Conservation (phyloP, 2,888 invertebrate genomes). For the Meiosimyza decipiens region DNA sequence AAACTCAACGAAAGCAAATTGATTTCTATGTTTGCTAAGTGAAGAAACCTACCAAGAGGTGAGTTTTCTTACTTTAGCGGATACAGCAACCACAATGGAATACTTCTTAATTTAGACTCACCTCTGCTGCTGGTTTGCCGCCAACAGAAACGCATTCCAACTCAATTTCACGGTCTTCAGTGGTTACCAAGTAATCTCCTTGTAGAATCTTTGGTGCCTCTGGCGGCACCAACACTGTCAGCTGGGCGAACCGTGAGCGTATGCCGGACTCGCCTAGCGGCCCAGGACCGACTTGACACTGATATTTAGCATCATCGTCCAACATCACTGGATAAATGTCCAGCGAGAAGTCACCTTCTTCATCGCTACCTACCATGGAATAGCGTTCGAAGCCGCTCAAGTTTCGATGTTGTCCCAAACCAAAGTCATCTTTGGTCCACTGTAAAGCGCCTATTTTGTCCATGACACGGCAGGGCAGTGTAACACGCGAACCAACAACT, state of each 20-base stretch:
- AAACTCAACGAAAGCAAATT: too few relatives aligned
- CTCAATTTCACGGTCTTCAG: constrained; percentile 89
- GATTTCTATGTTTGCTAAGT: too few relatives aligned
- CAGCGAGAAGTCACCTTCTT: constrained; percentile 91
- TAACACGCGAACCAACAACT: constrained; percentile 86
- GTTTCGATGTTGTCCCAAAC: constrained; percentile 89
- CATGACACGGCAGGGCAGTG: constrained; percentile 89
- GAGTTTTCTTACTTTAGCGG: too few relatives aligned
- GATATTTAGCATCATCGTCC: constrained; percentile 92
- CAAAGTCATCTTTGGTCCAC: constrained; percentile 98
- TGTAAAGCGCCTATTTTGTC: constrained; percentile 90
- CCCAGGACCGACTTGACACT: constrained; percentile 93
- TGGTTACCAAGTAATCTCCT: constrained; percentile 85
- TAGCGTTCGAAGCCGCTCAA: constrained; percentile 93
- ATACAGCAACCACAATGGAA: too few relatives aligned
- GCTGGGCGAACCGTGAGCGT: constrained; percentile 84
- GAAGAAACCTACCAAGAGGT: too few relatives aligned
- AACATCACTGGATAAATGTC: constrained; percentile 89
- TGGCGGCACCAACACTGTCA: constrained; percentile 90
- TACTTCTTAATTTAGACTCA: constrained; percentile 64
- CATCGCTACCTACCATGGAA: constrained; percentile 95
- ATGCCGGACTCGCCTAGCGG: constrained; percentile 81
- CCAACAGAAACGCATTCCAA: constrained; percentile 91
- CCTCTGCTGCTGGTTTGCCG: constrained; percentile 95
- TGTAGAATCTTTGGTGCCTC: constrained; percentile 90